A percentile compares a stretch with the other conserved stretches of the same genome.
Conservation (phyloP, 2,113 vertebrate genomes). For the Cathartes aura region DNA sequence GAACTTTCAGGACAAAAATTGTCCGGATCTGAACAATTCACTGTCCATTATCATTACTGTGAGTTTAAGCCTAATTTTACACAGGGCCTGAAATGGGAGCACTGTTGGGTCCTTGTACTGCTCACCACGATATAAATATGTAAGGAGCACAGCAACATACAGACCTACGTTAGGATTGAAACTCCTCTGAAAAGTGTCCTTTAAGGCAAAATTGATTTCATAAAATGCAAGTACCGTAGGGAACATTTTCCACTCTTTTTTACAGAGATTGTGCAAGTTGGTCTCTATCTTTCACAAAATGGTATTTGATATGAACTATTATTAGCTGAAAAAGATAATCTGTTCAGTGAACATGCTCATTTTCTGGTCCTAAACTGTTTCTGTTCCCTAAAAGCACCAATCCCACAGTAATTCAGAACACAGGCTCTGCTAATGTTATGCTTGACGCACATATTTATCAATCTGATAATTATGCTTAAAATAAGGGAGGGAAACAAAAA, state of each 20-base stretch:
- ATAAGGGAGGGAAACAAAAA: constrained; percentile 41
- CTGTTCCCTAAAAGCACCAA: not conserved
- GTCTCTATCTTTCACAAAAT: constrained; percentile 47
- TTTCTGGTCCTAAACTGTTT: constrained; percentile 45
- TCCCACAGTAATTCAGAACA: constrained; percentile 4
- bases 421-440: constrained; percentile 31
- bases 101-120: not conserved
- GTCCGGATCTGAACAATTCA: not conserved
- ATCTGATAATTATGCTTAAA: constrained; percentile 62
- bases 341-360: constrained; percentile 55
- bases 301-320: constrained; percentile 66
- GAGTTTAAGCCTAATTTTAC: not conserved
- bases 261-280: not conserved
- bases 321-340: constrained; percentile 69
- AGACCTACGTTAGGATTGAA: not conserved
- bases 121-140: not conserved
- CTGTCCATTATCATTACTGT: not conserved
- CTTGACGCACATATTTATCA: constrained; percentile 59
- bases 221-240: constrained; percentile 40
- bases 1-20: not conserved
- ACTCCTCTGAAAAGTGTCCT: constrained; percentile 56
- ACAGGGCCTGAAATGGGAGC: not conserved
- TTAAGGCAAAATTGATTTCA: constrained; percentile 70
- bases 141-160: not conserved
- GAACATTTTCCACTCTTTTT: constrained; percentile 51